phyloP scores from a whole-genome alignment of 2,888 invertebrate genomes.

The Latheticus oryzae region DNA sequence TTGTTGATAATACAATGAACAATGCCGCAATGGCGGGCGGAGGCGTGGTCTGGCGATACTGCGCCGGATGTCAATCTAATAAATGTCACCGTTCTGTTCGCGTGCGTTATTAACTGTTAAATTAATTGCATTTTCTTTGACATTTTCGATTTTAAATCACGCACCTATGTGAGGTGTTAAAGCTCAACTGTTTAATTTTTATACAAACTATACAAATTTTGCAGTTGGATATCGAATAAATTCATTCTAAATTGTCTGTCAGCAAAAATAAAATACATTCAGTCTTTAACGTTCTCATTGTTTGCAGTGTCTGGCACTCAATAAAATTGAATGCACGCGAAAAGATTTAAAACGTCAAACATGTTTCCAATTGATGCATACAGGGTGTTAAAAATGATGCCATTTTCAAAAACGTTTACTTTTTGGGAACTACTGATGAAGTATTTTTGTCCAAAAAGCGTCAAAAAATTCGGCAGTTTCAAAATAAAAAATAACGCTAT shows the following conservation, averaged over 20 bases:
- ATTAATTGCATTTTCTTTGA: conserved; percentile 55
- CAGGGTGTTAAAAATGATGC: no score
- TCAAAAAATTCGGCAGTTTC: no score
- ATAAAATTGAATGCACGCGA: conserved; percentile 33
- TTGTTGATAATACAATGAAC: conserved; percentile 47
- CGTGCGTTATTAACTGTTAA: conserved; percentile 54
- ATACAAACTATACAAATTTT: no score
- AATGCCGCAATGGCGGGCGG: conserved; percentile 51
- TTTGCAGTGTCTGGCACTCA: conserved; percentile 20
- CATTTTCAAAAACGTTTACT: no score
- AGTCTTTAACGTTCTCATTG: conserved; percentile 26
- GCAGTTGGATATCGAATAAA: conserved; percentile 24
- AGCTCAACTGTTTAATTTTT: no score
- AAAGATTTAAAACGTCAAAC: conserved; percentile 29
- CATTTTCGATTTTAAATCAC: conserved; percentile 53
- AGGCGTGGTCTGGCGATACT: conserved; percentile 46
- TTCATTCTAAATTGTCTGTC: conserved; percentile 28
- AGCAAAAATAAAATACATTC: conserved; percentile 28
- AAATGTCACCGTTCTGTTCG: conserved; percentile 52
- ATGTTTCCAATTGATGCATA: no score
- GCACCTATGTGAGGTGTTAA: conserved; percentile 44
- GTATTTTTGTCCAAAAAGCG: no score
- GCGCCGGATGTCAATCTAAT: conserved; percentile 54
- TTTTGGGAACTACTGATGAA: no score
- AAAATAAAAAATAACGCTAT: no score